Percentiles rank a stretch among this genome's conserved stretches.
Evolutionary conservation across 2,888 invertebrate genomes (phyloP).

Genomic region (Entomobrya multifasciata): DNA sequence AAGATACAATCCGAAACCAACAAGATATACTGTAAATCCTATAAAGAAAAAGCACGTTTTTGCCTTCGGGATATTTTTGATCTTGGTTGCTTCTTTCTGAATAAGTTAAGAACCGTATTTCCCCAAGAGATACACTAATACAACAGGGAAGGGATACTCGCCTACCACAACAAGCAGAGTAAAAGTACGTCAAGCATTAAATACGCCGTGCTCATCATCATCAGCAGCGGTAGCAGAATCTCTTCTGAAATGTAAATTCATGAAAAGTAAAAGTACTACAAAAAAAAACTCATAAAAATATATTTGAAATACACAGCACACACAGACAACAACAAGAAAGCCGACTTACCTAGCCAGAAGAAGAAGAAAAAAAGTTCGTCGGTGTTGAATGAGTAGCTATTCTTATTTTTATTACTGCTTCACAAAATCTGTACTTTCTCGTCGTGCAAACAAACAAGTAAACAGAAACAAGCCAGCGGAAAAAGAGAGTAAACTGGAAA

Average conservation of each 20-base stretch:
- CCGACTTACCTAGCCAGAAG: neutral
- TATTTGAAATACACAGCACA: neutral
- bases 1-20: neutral
- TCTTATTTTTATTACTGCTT: conserved; percentile 17
- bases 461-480: conserved; percentile 52
- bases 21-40: neutral
- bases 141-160: neutral
- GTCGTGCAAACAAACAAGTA: conserved; percentile 35
- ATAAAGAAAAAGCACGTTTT: conserved; percentile 3
- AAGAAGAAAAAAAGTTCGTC: neutral
- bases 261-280: conserved; percentile 5
- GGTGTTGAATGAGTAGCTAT: conserved; percentile 36
- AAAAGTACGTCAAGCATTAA: conserved; percentile 18
- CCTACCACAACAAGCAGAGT: conserved; percentile 2
- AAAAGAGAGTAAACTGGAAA: neutral
- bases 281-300: neutral
- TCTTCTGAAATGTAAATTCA: conserved; percentile 42
- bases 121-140: neutral
- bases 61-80: conserved; percentile 32
- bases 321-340: neutral
- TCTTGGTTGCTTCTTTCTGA: neutral
- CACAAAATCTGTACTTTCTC: conserved; percentile 2
- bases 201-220: conserved; percentile 1
- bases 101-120: neutral
- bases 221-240: neutral